phyloP scores from a whole-genome alignment of 2,113 vertebrate species.

The Spheniscus mendiculus region DNA sequence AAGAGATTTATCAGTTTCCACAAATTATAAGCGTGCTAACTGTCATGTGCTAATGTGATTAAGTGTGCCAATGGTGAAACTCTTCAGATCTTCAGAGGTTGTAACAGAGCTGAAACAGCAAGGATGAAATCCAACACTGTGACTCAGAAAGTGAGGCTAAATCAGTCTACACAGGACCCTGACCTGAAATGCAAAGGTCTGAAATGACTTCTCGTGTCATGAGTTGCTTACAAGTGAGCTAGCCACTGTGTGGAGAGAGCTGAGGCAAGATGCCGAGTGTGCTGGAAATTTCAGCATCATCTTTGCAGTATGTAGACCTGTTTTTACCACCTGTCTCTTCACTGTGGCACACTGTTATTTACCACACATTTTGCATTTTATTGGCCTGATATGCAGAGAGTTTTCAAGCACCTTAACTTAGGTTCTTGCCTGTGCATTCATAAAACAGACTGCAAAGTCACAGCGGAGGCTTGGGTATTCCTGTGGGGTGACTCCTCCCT shows the following conservation, averaged over 20 bases:
- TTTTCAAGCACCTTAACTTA: not conserved
- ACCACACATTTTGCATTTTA: fast-evolving
- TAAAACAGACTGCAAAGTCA: not conserved
- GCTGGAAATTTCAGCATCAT: not conserved
- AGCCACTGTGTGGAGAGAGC: not conserved
- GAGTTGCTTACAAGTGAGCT: not conserved
- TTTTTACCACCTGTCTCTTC: not conserved
- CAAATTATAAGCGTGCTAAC: not conserved
- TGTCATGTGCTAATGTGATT: not conserved
- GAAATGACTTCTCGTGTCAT: not conserved
- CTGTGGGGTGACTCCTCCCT: not conserved
- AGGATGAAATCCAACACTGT: not conserved
- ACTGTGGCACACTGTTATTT: not conserved
- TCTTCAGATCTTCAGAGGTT: not conserved
- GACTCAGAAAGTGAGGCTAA: not conserved
- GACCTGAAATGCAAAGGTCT: not conserved
- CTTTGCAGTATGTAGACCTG: not conserved
- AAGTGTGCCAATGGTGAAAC: not conserved
- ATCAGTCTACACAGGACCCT: not conserved
- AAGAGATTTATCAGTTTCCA: not conserved
- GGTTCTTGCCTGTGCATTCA: not conserved
- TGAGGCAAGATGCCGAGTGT: fast-evolving
- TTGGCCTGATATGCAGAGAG: fast-evolving
- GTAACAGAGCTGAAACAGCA: not conserved
- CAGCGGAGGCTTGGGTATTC: too few relatives aligned